These are phyloP conservation scores for Anthopleura xanthogrammica DNA, from an alignment of 92 coral and sea anemone species.

Conservation along the genomic window DNA sequence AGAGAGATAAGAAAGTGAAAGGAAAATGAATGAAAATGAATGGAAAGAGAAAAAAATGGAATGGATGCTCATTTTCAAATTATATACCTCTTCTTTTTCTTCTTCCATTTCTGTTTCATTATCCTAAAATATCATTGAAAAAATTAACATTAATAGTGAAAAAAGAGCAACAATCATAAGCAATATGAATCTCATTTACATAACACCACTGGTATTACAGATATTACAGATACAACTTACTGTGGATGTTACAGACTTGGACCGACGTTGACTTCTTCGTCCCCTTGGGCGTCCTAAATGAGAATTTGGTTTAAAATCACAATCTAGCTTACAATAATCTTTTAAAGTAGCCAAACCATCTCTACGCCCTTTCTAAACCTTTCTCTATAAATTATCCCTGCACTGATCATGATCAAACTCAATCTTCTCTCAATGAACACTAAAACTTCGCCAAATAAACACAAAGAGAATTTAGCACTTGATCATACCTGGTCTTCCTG, in stretches of 20 bases:
- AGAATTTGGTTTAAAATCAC: background rate
- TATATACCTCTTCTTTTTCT: slow-evolving; percentile 76
- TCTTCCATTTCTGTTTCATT: slow-evolving; percentile 82
- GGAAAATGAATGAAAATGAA: no score
- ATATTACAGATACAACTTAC: slow-evolving; percentile 29
- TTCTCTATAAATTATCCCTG: no score
- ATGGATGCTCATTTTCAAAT: background rate
- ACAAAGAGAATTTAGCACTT: background rate
- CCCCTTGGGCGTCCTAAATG: slow-evolving; percentile 69
- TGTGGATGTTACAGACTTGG: slow-evolving; percentile 76
- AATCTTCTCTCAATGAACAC: background rate
- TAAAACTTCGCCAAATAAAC: background rate
- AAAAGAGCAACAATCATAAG: no score
- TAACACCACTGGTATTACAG: no score
- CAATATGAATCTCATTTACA: no score
- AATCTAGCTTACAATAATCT: background rate
- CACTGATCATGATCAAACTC: no score
- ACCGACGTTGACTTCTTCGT: slow-evolving; percentile 62
- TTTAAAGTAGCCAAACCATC: background rate
- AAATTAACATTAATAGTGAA: background rate
- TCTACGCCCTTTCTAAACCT: background rate
- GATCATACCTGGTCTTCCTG: slow-evolving; percentile 75
- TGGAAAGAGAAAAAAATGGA: no score
- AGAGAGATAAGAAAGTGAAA: no score
- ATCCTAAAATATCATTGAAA: slow-evolving; percentile 46